Conservation (phyloP, 2,797 vertebrate genomes). For the Thripadectes ignobilis region DNA sequence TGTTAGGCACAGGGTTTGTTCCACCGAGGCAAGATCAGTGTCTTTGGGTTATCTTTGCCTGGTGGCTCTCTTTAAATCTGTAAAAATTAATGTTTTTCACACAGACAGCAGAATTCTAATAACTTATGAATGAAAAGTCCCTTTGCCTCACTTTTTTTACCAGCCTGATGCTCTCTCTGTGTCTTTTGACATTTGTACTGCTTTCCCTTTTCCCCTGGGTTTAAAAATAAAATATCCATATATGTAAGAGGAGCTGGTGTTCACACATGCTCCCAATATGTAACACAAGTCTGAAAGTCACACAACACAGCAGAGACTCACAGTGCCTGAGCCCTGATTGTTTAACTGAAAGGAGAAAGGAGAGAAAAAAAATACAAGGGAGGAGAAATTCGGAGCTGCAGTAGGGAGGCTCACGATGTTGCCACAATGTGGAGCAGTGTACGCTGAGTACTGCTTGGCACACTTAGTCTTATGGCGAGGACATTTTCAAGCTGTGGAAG, state of each 20-base stretch:
- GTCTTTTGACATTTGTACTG: slow-evolving; percentile 49
- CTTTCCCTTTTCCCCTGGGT: slow-evolving; percentile 57
- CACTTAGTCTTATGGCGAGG: not conserved
- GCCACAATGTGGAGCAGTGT: not conserved
- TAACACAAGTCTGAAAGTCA: slow-evolving; percentile 56
- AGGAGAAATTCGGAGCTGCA: not conserved
- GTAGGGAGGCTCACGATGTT: rapidly evolving
- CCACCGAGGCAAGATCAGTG: not conserved
- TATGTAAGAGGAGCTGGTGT: slow-evolving; percentile 26
- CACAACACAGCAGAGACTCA: not conserved
- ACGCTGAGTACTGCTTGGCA: rapidly evolving
- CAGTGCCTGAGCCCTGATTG: rapidly evolving
- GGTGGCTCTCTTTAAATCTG: not conserved
- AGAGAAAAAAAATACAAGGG: not conserved
- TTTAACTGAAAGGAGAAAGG: not conserved
- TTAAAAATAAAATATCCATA: slow-evolving; percentile 71
- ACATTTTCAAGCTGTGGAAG: not conserved
- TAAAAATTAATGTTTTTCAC: not conserved
- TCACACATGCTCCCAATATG: not conserved
- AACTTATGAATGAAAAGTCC: not conserved
- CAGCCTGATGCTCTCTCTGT: slow-evolving; percentile 33
- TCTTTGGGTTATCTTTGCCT: not conserved
- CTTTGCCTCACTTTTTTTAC: slow-evolving; percentile 15
- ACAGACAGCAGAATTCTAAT: not conserved
- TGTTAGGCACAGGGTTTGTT: rapidly evolving